Base-by-base conservation (phyloP, 2,888 invertebrate genomes). In the Drosophila cognata region DNA sequence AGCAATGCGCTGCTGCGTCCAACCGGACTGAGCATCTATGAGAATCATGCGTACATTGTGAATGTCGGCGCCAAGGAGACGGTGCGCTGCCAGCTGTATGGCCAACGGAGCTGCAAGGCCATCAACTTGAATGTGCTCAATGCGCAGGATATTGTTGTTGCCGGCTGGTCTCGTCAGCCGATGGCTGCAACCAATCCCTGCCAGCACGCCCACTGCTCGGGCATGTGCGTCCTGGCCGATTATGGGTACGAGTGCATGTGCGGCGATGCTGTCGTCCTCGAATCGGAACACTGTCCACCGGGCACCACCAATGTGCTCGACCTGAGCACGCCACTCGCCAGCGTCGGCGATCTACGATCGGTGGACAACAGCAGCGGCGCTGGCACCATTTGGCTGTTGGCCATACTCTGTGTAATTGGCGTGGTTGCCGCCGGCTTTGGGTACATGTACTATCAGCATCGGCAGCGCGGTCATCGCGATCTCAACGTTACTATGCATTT, bases 41-140 rank as follows among this genome's bases (percentile, higher is more conserved):
- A 97, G 91, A 96, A 97, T 91, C 94, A 95, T 76, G 93, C 98
- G 1, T 98, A 96, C 92, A 97, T 96, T 94, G 92, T 95, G 0
- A 94, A 94, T 6, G 93, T 94, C 0, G 94, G 94, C 56, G 92
- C 94, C 1, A 94, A 94, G 52, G 94, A 94, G 29, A 93, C 96
- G 36, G 94, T 94, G 25, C 95, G 95, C 65, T 96, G 95, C 84
- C 93, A 93, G n/a, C 92, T 95, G 41, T 95, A 94, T 77, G 95
- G 94, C 0, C 74, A 91, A 8, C 93, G 92, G 36, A 85, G 81
- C 2, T 96, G 96, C 84, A 90, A 92, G 18, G 85, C 91, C 2
- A 93, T 94, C 72, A 91, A 92, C 57, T 73, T 95, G 70, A 93
- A 94, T 68, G 91, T 93, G 29, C 89, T 93, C 55, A 94, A 94